Base-by-base conservation (phyloP, 2,113 vertebrate species). In the Typhlomys cinereus region DNA sequence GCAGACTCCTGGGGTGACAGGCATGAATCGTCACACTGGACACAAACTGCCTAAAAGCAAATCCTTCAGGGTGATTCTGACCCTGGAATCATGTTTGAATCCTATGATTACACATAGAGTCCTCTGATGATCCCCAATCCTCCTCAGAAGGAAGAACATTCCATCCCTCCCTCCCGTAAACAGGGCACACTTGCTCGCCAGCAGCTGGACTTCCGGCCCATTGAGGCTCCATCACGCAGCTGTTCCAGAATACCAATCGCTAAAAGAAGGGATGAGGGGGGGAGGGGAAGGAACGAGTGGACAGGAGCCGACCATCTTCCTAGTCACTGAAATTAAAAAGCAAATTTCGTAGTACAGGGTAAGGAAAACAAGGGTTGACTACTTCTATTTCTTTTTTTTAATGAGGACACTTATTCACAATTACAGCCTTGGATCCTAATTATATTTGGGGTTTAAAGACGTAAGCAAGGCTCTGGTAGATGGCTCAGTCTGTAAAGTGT, bases 161-260 rank as follows among this genome's bases (percentile, higher is more conserved):
- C 89, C 95, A 90, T 76, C 57, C 78, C 74, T 85, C 17, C 62
- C 79, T 87, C 50, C 44, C 23, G 95, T 94, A 96, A 96, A 96
- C 95, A 97, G 84, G 54, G 54, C 71, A 48, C 92, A 95, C 66
- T 92, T 94, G 96, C 92, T 97, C 83, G 66, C 74, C 66, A 84
- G 89, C 95, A 92, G 96, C 95, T 96, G 95, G 91, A 85, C 84
- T 39, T 83, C 34, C 20, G 14, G 83, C 76, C 91, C 41, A 2
- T 78, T 36, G 34, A 20, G 82, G 74, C 93, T 89, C 91, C 14
- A 1, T 50, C 39, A 23, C 39, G 21, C 87, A 89, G 75, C 76
- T 59, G 46, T 18, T 46, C 36, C 54, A 36, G 71, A 85, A 70
- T n/a, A 21, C 70, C 86, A 74, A 15, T 3, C 27, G 61, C 59